Evolutionary conservation across 1,140 invertebrate genomes (phyloP).

Genomic region (Melitaea cinxia): DNA sequence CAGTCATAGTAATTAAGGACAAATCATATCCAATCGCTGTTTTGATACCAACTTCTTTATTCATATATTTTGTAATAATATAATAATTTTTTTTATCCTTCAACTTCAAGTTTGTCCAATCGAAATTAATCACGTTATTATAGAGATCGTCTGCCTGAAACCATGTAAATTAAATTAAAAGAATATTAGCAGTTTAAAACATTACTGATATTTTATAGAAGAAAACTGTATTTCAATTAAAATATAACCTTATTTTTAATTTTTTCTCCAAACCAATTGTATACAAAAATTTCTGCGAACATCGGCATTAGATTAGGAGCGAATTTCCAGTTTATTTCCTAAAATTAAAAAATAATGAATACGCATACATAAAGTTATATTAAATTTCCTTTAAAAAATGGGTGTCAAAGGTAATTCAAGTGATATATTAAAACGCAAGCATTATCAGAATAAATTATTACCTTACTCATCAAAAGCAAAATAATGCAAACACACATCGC

Average conservation of each 20-base stretch:
- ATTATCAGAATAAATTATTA: slow-evolving; percentile 23
- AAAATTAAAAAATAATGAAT: slow-evolving; percentile 19
- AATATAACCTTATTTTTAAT: slow-evolving; percentile 59
- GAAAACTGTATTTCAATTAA: no score
- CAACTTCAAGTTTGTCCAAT: slow-evolving; percentile 52
- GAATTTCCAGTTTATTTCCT: slow-evolving; percentile 64
- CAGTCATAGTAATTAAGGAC: slow-evolving; percentile 61
- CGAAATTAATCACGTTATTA: slow-evolving; percentile 49
- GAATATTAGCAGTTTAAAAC: neutral
- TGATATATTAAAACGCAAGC: neutral
- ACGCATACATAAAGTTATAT: slow-evolving; percentile 1
- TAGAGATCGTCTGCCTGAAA: slow-evolving; percentile 46
- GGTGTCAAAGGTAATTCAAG: no score
- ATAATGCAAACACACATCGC: slow-evolving; percentile 55
- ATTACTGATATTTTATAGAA: no score
- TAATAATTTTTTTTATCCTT: slow-evolving; percentile 53
- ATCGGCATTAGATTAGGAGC: slow-evolving; percentile 53
- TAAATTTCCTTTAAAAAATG: neutral
- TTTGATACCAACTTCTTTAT: slow-evolving; percentile 57
- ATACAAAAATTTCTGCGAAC: slow-evolving; percentile 61
- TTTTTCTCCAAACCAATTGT: slow-evolving; percentile 67
- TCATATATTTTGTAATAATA: slow-evolving; percentile 56
- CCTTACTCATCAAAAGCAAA: slow-evolving; percentile 58
- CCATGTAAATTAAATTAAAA: neutral
- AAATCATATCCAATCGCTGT: slow-evolving; percentile 60